Evolutionary conservation across 1,140 invertebrate species (phyloP), one percentile per base, ranked within the genome.

Genomic region (Aphis gossypii): DNA sequence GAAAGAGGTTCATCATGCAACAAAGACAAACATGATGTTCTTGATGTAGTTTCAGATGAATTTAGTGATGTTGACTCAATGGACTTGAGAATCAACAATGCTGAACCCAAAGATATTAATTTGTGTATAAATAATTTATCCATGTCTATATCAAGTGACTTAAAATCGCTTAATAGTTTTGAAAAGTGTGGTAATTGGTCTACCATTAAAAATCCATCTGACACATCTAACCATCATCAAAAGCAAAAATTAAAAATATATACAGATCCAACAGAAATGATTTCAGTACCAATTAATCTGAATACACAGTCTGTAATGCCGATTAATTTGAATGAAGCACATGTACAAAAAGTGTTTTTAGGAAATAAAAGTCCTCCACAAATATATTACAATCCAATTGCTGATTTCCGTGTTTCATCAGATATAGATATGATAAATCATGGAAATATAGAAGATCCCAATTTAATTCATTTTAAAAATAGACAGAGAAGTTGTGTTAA

Each of bases 111-210:
- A 51, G 76, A 92, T 18, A 83, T 6, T 51, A 54, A n/a, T 25
- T 51, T 8, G 8, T 56, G 48, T 54, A 20, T 38, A 21, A 92
- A 54, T 54, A 84, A 41, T 84, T 84, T 93, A 25, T 54, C 82
- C 2, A 76, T 82, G 41, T 91, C 90, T n/a, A 68, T 92, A 11
- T 82, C 90, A 82, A 21, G 44, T 23, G 46, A 84, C 30, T 41
- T 92, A 8, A 92, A 83, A 54, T 51, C 92, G 5, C 35, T 86
- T 20, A 93, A 86, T 44, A 84, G 48, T 93, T 93, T 93, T 84
- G 60, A 93, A n/a, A 54, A 84, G 6, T 84, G 23, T 6, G n/a
- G 25, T 23, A 41, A 30, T 84, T 86, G 92, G 92, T 56, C 82
- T 44, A 84, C 30, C 2, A 56, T 93, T 54, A 93, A 93, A 93